Conservation (phyloP, 2,888 invertebrate genomes). For the Folsomia candida region DNA sequence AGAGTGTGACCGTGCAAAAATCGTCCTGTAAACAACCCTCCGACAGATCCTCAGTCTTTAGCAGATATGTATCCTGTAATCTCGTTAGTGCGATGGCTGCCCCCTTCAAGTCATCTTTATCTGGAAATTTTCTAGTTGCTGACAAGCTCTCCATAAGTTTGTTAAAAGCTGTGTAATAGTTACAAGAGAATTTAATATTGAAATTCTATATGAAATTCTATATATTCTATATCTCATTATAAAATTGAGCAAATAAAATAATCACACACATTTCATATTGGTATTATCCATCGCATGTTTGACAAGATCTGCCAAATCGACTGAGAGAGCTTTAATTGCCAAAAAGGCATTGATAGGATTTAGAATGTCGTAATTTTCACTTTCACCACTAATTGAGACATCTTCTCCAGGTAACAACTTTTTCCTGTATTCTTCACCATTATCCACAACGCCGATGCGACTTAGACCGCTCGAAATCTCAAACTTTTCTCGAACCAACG, state of each 20-base stretch:
- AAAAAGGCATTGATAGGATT: conserved; percentile 95
- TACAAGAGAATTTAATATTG: too few species aligned
- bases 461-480: conserved; percentile 19
- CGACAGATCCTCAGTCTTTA: conserved; percentile 25
- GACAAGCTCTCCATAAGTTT: conserved; percentile 17
- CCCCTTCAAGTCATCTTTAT: conserved; percentile 28
- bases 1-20: conserved; percentile 25
- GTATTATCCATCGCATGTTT: conserved; percentile 12
- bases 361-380: conserved; percentile 54
- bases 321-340: conserved; percentile 85
- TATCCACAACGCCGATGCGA: background rate
- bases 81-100: conserved; percentile 32
- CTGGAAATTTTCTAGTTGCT: conserved; percentile 21
- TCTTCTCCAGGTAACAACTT: background rate
- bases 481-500: conserved; percentile 48
- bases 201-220: too few species aligned
- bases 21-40: conserved; percentile 26
- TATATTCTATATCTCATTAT: too few species aligned
- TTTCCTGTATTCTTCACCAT: background rate
- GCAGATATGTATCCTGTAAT: conserved; percentile 33
- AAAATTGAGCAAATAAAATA: too few species aligned
- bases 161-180: conserved; percentile 23
- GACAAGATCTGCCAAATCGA: conserved; percentile 75
- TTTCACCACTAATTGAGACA: background rate
- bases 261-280: conserved; percentile 23